Evolutionary conservation across 23 tunicate species (phyloP).

Genomic region (Clavelina lepadiformis): DNA sequence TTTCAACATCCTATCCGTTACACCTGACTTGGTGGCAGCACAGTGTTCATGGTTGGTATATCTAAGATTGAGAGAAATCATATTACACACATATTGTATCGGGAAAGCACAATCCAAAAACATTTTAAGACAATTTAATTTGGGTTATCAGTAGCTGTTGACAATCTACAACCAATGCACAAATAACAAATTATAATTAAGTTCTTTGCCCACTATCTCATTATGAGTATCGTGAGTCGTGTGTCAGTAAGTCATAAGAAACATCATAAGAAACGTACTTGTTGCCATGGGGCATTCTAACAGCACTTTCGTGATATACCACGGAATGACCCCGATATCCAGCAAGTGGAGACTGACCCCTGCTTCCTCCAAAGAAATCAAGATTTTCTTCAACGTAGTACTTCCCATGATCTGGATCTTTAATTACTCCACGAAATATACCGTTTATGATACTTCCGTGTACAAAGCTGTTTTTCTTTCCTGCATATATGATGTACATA

Average conservation of each 20-base stretch:
- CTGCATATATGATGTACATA: slow-evolving; percentile 21
- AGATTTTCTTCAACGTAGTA: slow-evolving; percentile 72
- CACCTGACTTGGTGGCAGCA: slow-evolving; percentile 34
- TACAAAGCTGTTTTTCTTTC: slow-evolving; percentile 36
- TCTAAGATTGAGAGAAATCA: not conserved
- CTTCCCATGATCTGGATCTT: slow-evolving; percentile 50
- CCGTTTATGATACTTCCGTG: slow-evolving; percentile 86
- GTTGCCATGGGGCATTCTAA: slow-evolving; percentile 15
- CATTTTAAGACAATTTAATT: too few species aligned
- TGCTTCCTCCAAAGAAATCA: slow-evolving; percentile 38
- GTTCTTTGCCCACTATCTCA: too few species aligned
- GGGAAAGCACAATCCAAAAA: too few species aligned
- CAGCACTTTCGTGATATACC: slow-evolving; percentile 79
- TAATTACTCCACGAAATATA: slow-evolving; percentile 71
- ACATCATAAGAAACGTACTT: too few species aligned
- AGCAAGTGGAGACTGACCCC: slow-evolving; percentile 32
- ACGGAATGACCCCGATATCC: slow-evolving; percentile 74
- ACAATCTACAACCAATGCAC: too few species aligned
- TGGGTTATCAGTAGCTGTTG: too few species aligned
- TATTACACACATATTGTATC: not conserved
- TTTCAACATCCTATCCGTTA: slow-evolving; percentile 31
- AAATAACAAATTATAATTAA: too few species aligned
- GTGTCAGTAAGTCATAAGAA: too few species aligned
- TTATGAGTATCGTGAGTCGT: too few species aligned
- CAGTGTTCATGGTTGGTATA: slow-evolving; percentile 34